Evolutionary conservation across 2,888 invertebrate species (phyloP).

Genomic region (Cryptocephalus moraei): DNA sequence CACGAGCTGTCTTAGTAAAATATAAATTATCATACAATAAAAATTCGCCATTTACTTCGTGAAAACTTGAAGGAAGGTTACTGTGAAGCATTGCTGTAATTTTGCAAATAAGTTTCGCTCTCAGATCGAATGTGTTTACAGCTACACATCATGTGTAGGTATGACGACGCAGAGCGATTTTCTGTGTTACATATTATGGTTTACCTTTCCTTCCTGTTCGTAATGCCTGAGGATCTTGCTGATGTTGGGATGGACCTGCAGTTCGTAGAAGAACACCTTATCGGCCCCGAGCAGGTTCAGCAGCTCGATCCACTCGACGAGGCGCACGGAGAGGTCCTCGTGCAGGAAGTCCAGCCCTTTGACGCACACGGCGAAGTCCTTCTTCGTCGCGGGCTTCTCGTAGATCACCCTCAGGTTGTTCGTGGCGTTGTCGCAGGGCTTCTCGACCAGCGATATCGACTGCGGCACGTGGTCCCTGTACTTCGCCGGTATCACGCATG

Average conservation of each 20-base stretch:
- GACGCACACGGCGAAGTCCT: constrained; percentile 85
- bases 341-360: constrained; percentile 85
- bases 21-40: no score
- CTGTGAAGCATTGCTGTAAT: no score
- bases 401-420: constrained; percentile 78
- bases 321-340: constrained; percentile 78
- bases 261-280: constrained; percentile 83
- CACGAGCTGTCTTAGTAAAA: no score
- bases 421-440: constrained; percentile 73
- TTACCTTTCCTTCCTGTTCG: constrained; percentile 38
- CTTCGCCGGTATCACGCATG: constrained; percentile 74
- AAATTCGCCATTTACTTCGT: no score
- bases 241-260: constrained; percentile 87
- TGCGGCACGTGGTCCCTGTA: constrained; percentile 65
- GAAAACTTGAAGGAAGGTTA: no score
- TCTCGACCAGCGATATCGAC: constrained; percentile 77
- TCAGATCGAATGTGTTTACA: no score
- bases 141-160: no score
- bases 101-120: no score
- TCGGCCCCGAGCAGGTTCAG: constrained; percentile 79
- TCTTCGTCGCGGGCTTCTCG: constrained; percentile 59
- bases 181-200: not conserved
- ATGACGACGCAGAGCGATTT: no score
- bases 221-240: constrained; percentile 64
- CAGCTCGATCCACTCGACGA: constrained; percentile 92